These are phyloP conservation scores for Rhinophrynus dorsalis DNA, from an alignment of 2,797 vertebrate genomes.

Conservation along the genomic window DNA sequence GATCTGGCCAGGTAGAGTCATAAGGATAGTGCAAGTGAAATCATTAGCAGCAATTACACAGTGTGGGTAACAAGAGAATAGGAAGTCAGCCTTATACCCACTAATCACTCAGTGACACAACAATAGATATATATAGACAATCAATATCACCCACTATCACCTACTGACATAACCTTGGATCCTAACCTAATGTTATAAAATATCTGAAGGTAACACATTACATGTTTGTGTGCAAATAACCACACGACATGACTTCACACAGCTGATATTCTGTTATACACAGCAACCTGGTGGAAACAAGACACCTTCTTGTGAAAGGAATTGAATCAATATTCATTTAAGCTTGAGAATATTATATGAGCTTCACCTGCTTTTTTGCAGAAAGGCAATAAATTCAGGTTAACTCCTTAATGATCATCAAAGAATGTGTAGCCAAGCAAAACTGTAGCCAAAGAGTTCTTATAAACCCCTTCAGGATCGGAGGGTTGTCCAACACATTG, in stretches of 20 bases:
- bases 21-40: slow-evolving; percentile 23
- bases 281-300: slow-evolving; percentile 28
- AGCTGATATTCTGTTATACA: background rate
- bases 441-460: background rate
- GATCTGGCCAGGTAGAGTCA: slow-evolving; percentile 23
- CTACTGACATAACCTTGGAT: slow-evolving; percentile 64
- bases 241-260: slow-evolving; percentile 12
- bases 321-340: slow-evolving; percentile 43
- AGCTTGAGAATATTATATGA: slow-evolving; percentile 40
- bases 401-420: slow-evolving; percentile 4
- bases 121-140: slow-evolving; percentile 68
- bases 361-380: slow-evolving; percentile 31
- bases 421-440: background rate
- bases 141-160: slow-evolving; percentile 65
- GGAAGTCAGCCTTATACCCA: slow-evolving; percentile 67
- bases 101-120: slow-evolving; percentile 71
- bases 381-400: slow-evolving; percentile 7
- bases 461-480: background rate
- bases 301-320: slow-evolving; percentile 39
- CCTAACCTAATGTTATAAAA: slow-evolving; percentile 43
- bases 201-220: slow-evolving; percentile 37
- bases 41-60: slow-evolving; percentile 38
- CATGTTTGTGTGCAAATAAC: slow-evolving; percentile 47
- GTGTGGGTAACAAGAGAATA: slow-evolving; percentile 64
- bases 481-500: too few relatives aligned